phyloP scores from a whole-genome alignment of 2,113 vertebrate genomes.

The Cyanoliseus patagonus region DNA sequence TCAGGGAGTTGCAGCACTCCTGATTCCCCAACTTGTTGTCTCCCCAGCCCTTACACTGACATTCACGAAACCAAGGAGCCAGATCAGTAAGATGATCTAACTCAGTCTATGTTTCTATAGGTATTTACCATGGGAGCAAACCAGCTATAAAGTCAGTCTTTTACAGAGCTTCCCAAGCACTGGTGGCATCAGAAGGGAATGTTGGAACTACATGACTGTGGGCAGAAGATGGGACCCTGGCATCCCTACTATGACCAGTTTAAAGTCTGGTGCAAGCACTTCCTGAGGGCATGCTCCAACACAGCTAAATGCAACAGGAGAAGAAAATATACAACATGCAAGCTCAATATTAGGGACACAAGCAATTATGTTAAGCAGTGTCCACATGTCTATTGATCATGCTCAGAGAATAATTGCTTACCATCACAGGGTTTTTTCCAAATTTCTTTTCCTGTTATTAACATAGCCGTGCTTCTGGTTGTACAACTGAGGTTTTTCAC shows the following conservation, averaged over 20 bases:
- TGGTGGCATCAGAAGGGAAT: background rate
- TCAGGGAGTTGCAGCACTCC: background rate
- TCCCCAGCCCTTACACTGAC: background rate
- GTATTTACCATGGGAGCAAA: background rate
- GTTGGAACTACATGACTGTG: accelerated
- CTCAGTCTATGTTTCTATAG: background rate
- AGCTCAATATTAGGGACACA: background rate
- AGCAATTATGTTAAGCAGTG: background rate
- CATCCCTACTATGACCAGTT: background rate
- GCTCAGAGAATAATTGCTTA: background rate
- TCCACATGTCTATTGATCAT: background rate
- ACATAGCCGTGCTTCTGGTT: background rate
- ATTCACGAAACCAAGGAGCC: background rate
- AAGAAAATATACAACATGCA: background rate
- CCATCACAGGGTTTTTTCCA: background rate
- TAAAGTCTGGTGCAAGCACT: background rate
- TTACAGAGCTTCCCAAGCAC: background rate
- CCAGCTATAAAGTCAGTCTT: background rate
- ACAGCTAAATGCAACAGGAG: background rate
- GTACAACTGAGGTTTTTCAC: background rate
- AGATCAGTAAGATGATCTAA: background rate
- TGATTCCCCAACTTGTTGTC: background rate
- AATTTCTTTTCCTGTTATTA: background rate
- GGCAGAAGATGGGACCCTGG: background rate
- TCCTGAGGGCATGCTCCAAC: background rate